phyloP scores from a whole-genome alignment of 1,140 invertebrate species.

The Lepeophtheirus salmonis region DNA sequence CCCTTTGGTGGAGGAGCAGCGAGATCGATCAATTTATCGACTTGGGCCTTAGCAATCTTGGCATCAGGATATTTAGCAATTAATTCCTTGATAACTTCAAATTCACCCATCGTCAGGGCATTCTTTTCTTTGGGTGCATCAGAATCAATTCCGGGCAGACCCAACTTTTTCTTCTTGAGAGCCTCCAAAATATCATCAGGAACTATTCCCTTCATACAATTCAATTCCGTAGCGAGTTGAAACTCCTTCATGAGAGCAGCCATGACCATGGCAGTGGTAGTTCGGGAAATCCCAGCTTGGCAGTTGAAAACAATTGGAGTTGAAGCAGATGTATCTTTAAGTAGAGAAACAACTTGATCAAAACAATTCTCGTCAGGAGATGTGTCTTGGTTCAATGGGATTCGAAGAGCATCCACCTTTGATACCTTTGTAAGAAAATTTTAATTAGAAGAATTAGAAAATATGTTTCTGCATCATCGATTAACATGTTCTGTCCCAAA shows the following conservation, averaged over 20 bases:
- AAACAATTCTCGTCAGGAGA: constrained; percentile 15
- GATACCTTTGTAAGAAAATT: too few relatives aligned
- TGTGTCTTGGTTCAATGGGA: constrained; percentile 18
- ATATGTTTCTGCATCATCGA: too few relatives aligned
- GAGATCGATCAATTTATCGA: constrained; percentile 16
- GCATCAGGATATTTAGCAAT: constrained; percentile 4
- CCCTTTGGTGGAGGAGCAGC: constrained; percentile 17
- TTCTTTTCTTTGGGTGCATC: constrained; percentile 15
- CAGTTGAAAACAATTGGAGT: constrained; percentile 17
- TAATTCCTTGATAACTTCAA: constrained; percentile 17
- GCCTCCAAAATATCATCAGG: constrained; percentile 18
- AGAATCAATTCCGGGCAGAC: constrained; percentile 15
- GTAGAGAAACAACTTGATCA: constrained; percentile 13
- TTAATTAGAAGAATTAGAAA: too few relatives aligned
- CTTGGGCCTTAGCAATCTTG: constrained; percentile 17
- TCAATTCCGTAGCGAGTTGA: constrained; percentile 10
- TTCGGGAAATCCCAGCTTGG: constrained; percentile 15
- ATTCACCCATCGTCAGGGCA: constrained; percentile 13
- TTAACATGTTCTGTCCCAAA: too few relatives aligned
- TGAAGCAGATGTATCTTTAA: constrained; percentile 17
- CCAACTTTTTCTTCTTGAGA: constrained; percentile 19
- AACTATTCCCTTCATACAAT: constrained; percentile 17
- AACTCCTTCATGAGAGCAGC: constrained; percentile 16
- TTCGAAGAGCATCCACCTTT: constrained; percentile 13
- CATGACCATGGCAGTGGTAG: constrained; percentile 17